phyloP scores from a whole-genome alignment of 2,888 invertebrate genomes.

The Torymus auratus region DNA sequence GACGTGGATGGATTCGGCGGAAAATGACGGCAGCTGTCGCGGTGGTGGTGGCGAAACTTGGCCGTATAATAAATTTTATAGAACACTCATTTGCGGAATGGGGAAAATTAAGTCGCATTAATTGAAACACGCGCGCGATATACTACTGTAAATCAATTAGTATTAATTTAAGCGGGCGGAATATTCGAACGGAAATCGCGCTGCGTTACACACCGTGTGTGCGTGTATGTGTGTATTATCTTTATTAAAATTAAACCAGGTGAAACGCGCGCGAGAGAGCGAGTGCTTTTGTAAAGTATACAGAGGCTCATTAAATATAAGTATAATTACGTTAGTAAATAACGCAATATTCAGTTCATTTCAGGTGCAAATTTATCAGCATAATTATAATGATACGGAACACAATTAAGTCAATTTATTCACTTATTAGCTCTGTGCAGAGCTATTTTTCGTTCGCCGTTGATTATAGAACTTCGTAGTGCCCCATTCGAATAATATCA shows the following conservation, averaged over 20 bases:
- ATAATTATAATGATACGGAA: background rate
- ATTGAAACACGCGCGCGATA: conserved; percentile 4
- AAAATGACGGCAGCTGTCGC: too few relatives aligned
- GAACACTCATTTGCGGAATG: too few relatives aligned
- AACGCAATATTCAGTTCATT: conserved; percentile 20
- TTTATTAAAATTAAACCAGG: conserved; percentile 61
- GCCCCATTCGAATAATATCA: too few relatives aligned
- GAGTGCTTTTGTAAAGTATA: background rate
- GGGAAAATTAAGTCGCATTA: background rate
- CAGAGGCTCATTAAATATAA: conserved; percentile 18
- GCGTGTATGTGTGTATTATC: conserved; percentile 23
- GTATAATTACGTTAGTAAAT: conserved; percentile 37
- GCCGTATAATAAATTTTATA: too few relatives aligned
- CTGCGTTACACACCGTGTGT: conserved; percentile 60
- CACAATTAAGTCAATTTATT: conserved; percentile 67
- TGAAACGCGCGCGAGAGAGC: background rate
- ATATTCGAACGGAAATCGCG: conserved; percentile 3
- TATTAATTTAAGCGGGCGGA: background rate
- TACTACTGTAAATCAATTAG: conserved; percentile 14
- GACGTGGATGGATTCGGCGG: too few relatives aligned
- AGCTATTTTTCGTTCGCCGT: background rate
- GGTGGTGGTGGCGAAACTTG: too few relatives aligned
- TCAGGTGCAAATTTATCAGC: background rate
- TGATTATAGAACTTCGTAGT: too few relatives aligned
- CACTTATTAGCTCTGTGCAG: conserved; percentile 59